Conservation (phyloP, 2,797 vertebrate species). For the Pangasius sanitwongsei region DNA sequence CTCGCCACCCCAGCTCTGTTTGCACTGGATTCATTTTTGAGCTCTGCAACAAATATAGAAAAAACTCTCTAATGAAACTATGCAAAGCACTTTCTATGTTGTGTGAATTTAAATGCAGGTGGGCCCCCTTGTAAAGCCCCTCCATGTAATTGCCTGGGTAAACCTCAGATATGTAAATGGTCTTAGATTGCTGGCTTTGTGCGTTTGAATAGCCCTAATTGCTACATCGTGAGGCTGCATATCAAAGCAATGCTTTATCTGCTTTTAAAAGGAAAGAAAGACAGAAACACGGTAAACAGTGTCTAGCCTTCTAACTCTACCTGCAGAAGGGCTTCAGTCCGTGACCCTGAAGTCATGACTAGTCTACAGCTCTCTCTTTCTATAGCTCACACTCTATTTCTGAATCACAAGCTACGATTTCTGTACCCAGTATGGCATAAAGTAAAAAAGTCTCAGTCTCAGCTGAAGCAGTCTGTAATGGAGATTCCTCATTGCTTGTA, state of each 20-base stretch:
- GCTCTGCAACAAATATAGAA: constrained; percentile 42
- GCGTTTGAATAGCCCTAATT: constrained; percentile 57
- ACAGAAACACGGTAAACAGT: constrained; percentile 32
- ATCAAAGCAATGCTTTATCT: constrained; percentile 58
- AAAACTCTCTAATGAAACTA: constrained; percentile 58
- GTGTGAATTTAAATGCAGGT: constrained; percentile 72
- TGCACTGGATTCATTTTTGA: constrained; percentile 48
- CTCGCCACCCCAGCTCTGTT: constrained; percentile 50
- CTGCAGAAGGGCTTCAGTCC: constrained; percentile 18
- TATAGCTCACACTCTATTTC: neutral
- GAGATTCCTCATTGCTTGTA: neutral
- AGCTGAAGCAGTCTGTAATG: neutral
- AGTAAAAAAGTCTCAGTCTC: neutral
- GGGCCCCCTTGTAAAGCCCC: constrained; percentile 68
- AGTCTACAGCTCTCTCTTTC: neutral
- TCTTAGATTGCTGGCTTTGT: constrained; percentile 59
- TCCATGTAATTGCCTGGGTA: constrained; percentile 72
- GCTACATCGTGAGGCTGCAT: constrained; percentile 52
- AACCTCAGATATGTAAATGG: constrained; percentile 73
- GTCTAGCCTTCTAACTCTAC: constrained; percentile 48
- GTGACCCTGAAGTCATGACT: constrained; percentile 31
- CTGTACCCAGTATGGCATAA: neutral
- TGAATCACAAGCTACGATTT: neutral
- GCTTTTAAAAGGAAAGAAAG: constrained; percentile 53
- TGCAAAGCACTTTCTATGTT: constrained; percentile 49